Conservation (phyloP, 2,888 invertebrate species). For the Scaptomyza polygonia region DNA sequence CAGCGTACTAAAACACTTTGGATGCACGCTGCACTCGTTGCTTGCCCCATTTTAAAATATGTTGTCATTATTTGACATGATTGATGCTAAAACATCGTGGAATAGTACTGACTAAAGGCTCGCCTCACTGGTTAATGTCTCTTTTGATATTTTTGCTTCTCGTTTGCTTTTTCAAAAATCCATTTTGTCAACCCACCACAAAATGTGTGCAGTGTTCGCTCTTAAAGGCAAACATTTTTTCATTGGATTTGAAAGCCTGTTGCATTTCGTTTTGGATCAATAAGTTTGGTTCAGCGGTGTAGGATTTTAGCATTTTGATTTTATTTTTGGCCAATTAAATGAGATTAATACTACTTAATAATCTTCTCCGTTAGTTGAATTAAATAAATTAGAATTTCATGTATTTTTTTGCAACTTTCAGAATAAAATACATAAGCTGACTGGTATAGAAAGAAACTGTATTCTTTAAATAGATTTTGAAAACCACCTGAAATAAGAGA, state of each 20-base stretch:
- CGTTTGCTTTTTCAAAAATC: slow-evolving; percentile 4
- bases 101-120: slow-evolving; percentile 31
- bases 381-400: too few species aligned
- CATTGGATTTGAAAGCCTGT: slow-evolving; percentile 9
- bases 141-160: neutral
- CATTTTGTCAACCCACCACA: slow-evolving; percentile 4
- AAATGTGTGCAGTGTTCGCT: neutral
- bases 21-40: slow-evolving; percentile 44
- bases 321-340: too few species aligned
- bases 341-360: too few species aligned
- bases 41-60: slow-evolving; percentile 16
- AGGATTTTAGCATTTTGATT: too few species aligned
- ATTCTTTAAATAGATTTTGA: neutral
- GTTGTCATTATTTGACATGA: slow-evolving; percentile 35
- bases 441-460: too few species aligned
- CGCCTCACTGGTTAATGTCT: neutral
- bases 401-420: too few species aligned
- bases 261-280: slow-evolving; percentile 4
- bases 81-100: slow-evolving; percentile 56
- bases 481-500: too few species aligned
- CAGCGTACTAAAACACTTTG: neutral
- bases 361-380: too few species aligned
- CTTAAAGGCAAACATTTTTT: neutral
- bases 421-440: too few species aligned
- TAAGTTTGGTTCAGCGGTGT: too few species aligned